These are phyloP conservation scores for Arctocebus calabarensis DNA, from an alignment of 2,797 vertebrate species.

Conservation along the genomic window DNA sequence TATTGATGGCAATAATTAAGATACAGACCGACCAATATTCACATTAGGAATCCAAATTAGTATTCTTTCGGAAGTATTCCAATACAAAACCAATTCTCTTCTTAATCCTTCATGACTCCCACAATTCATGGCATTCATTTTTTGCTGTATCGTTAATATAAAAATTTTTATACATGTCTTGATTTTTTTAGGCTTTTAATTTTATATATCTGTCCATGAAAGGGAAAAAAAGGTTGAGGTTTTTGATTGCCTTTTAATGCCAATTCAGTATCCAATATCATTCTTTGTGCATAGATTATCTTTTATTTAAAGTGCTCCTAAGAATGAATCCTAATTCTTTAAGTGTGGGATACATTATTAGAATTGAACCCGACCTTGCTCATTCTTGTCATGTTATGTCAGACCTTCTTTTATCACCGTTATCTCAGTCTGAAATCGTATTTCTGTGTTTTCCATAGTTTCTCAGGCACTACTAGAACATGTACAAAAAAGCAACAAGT, in stretches of 20 bases:
- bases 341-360: not conserved
- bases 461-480: not conserved
- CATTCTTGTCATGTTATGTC: not conserved
- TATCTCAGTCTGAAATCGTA: not conserved
- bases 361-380: not conserved
- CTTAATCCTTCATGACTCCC: not conserved
- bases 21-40: not conserved
- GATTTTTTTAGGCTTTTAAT: not conserved
- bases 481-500: not conserved
- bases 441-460: not conserved
- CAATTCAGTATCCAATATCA: not conserved
- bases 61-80: conserved; percentile 29
- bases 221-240: not conserved
- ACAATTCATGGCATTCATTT: not conserved
- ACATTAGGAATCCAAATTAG: conserved; percentile 52
- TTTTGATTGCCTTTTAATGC: not conserved
- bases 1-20: not conserved
- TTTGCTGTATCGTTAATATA: not conserved
- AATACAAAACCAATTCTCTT: conserved; percentile 60
- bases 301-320: not conserved
- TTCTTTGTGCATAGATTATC: not conserved
- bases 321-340: not conserved
- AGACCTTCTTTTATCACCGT: not conserved
- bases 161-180: not conserved
- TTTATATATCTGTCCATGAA: not conserved